phyloP scores from a whole-genome alignment of 2,797 vertebrate genomes.

The Nannoperca obscura region DNA sequence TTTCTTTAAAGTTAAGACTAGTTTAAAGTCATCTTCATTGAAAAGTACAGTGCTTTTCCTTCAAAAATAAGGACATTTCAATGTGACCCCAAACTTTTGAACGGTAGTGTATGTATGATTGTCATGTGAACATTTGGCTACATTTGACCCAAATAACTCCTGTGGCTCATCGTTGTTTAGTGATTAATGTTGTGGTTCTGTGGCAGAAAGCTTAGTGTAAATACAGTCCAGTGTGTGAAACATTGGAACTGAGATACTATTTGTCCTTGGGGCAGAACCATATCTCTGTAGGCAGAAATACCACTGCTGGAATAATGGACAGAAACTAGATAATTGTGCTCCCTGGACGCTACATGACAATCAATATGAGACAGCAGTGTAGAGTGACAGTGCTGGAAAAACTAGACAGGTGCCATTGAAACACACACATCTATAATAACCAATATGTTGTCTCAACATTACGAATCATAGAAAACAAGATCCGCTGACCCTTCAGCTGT shows the following conservation, averaged over 20 bases:
- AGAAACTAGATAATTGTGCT: constrained; percentile 3
- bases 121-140: not conserved
- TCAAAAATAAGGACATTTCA: too few relatives aligned
- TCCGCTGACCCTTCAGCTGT: not conserved
- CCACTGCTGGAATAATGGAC: not conserved
- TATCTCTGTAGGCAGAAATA: constrained; percentile 5
- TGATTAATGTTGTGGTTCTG: not conserved
- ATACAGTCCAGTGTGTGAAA: not conserved
- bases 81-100: too few relatives aligned
- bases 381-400: constrained; percentile 6
- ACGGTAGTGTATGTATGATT: not conserved
- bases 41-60: too few relatives aligned
- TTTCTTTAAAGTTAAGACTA: too few relatives aligned
- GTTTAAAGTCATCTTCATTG: too few relatives aligned
- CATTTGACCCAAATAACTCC: not conserved
- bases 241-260: not conserved
- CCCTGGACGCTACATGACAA: constrained; percentile 1
- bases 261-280: not conserved
- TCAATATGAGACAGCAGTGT: not conserved
- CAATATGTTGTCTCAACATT: not conserved
- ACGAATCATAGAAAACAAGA: not conserved
- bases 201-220: not conserved
- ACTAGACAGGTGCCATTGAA: not conserved
- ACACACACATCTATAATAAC: not conserved
- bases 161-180: not conserved